Base-by-base conservation (phyloP, 2,888 invertebrate genomes). In the Salticus scenicus region DNA sequence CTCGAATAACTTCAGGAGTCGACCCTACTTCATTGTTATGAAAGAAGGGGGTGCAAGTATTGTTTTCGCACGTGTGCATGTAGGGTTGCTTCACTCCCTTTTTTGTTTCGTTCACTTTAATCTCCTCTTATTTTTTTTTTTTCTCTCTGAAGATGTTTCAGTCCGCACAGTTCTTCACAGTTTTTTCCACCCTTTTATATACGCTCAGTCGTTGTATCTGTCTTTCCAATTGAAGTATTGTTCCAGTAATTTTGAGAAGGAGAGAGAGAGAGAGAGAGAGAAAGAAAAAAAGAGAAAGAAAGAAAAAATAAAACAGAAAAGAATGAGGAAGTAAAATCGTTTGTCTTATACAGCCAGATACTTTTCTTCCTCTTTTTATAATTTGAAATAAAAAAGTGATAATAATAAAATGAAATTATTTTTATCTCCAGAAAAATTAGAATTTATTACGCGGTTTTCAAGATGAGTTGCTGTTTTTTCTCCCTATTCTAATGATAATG, bases 1-100 rank as follows among this genome's bases (percentile, higher is more conserved):
- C 77, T 84, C 76, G 76, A 83, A 84, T 77, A 73, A 77, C 67
- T 67, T 51, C n/a, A 57, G 41, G 41, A 33, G 27, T 47, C 47
- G 24, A 47, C 30, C 24, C 74, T 41, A 51, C 69, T 37, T 28
- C 82, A 75, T 75, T 72, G 82, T 72, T 75, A 66, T 64, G 27
- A 41, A 42, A 74, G 57, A 27, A 69, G 37, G 27, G 33, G 24
- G 24, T 63, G 69, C 1, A 63, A 42, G 77, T 77, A 84, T 84
- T 84, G 83, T 84, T 84, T 84, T 78, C 83, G 77, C 83, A 77
- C 77, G 83, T 84, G 83, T 77, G 51, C 28, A 67, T 72, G 57
- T 30, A 47, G 37, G 33, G 33, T 24, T 67, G 51, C 37, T 67
- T n/a, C 2, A 20, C 24, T 33, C 33, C 20, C 20, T 67, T n/a